phyloP scores from a whole-genome alignment of 2,888 invertebrate genomes.

The Taphrorychus bicolor region DNA sequence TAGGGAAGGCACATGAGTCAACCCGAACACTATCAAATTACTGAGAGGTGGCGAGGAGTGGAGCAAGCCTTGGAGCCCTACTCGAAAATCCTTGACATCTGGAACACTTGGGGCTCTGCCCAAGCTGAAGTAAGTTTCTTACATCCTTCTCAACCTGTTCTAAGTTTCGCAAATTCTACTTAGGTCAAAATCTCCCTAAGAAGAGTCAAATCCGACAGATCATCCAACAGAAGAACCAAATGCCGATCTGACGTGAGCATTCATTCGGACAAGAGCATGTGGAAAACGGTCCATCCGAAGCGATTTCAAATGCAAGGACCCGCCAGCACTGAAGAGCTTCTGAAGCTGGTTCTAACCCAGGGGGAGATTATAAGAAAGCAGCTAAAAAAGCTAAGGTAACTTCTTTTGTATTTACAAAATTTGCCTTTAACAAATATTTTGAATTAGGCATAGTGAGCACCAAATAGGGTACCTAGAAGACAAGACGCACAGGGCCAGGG shows the following conservation, averaged over 20 bases:
- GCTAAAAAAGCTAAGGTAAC: conserved; percentile 58
- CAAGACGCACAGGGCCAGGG: conserved; percentile 75
- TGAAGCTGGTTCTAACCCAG: conserved; percentile 67
- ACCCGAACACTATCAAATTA: conserved; percentile 69
- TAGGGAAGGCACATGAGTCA: conserved; percentile 56
- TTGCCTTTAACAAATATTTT: background rate
- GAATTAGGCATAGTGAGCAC: conserved; percentile 67
- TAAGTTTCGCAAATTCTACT: background rate
- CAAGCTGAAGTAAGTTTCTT: conserved; percentile 65
- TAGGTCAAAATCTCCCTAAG: conserved; percentile 60
- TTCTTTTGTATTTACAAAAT: background rate
- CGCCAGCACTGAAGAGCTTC: conserved; percentile 61
- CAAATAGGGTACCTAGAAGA: conserved; percentile 81
- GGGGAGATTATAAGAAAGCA: conserved; percentile 66
- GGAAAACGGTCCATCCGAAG: conserved; percentile 60
- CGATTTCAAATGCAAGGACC: conserved; percentile 56
- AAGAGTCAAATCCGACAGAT: conserved; percentile 55
- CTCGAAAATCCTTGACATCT: conserved; percentile 77
- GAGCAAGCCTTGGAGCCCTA: conserved; percentile 75
- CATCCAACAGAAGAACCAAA: conserved; percentile 54
- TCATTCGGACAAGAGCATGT: conserved; percentile 55
- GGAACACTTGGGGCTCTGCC: conserved; percentile 81
- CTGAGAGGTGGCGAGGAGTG: conserved; percentile 80
- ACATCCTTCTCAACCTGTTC: too few species aligned
- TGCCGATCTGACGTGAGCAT: conserved; percentile 57